Percentiles rank a stretch among this genome's conserved stretches.
Evolutionary conservation across 2,797 vertebrate species (phyloP).

Genomic region (Helostoma temminkii): DNA sequence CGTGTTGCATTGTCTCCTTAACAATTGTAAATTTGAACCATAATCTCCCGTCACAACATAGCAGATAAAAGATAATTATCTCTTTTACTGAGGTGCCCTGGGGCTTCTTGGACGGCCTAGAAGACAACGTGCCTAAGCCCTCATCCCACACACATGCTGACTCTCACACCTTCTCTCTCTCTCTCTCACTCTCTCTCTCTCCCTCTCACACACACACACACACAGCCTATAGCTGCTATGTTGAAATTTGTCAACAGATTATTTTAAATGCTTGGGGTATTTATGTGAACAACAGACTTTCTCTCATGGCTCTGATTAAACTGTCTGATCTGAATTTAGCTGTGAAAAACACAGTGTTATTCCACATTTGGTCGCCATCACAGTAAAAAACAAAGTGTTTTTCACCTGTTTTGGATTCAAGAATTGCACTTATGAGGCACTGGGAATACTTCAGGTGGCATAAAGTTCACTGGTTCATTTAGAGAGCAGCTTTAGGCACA

Average conservation of each 20-base stretch:
- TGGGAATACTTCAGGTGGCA: slow-evolving; percentile 1
- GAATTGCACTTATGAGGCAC: neutral
- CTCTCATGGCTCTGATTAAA: neutral
- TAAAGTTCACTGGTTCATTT: slow-evolving; percentile 47
- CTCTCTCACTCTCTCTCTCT: slow-evolving; percentile 5
- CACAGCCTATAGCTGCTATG: slow-evolving; percentile 29
- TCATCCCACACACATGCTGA: slow-evolving; percentile 61
- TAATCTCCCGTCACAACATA: slow-evolving; percentile 87
- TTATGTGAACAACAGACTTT: slow-evolving; percentile 19
- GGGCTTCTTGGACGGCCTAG: slow-evolving; percentile 80
- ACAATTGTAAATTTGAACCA: slow-evolving; percentile 88
- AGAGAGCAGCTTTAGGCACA: slow-evolving; percentile 43
- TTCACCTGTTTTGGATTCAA: neutral
- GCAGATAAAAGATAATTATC: slow-evolving; percentile 89
- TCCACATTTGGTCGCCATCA: no score
- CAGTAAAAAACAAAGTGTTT: neutral
- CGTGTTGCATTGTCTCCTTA: slow-evolving; percentile 81
- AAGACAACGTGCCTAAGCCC: slow-evolving; percentile 79
- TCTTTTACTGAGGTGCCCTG: slow-evolving; percentile 82
- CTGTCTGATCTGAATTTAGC: neutral
- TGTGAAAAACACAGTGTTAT: accelerated
- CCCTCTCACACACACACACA: slow-evolving; percentile 14
- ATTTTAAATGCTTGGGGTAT: slow-evolving; percentile 40
- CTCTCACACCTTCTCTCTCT: slow-evolving; percentile 11
- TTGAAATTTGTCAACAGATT: slow-evolving; percentile 38